These are phyloP conservation scores for Platalea minor DNA, from an alignment of 2,797 vertebrate genomes.

Conservation along the genomic window DNA sequence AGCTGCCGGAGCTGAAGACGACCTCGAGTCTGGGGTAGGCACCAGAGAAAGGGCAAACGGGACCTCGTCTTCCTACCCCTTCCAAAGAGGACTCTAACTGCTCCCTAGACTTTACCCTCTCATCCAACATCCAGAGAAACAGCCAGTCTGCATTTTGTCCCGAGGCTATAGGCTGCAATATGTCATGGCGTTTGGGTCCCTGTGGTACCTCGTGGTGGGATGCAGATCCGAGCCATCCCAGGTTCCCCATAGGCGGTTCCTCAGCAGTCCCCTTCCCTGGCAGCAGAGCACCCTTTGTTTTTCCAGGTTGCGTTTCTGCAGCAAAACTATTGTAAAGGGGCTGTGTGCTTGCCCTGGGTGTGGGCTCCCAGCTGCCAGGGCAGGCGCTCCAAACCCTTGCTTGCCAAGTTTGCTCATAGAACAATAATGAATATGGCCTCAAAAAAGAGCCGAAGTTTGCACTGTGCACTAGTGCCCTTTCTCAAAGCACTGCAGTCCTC, in stretches of 20 bases:
- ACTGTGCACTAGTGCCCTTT: background rate
- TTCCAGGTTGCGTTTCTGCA: background rate
- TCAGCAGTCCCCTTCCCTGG: background rate
- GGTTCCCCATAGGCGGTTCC: background rate
- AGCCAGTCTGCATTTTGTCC: background rate
- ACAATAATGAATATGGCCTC: background rate
- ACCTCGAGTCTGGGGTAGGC: background rate
- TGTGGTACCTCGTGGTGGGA: background rate
- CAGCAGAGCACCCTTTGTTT: background rate
- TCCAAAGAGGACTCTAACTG: background rate
- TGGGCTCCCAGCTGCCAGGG: background rate
- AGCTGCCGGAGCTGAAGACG: background rate
- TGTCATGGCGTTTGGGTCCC: background rate
- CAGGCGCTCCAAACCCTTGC: background rate
- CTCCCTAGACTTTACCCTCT: background rate
- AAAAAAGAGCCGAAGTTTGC: background rate
- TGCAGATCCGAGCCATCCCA: background rate
- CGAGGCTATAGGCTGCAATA: background rate
- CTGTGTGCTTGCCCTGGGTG: background rate
- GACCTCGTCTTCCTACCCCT: background rate
- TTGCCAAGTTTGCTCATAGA: background rate
- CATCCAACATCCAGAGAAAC: background rate
- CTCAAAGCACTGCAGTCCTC: background rate
- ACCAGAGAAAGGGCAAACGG: background rate
- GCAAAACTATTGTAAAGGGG: background rate